Percentiles rank a stretch among this genome's conserved stretches.
Evolutionary conservation across 1,140 invertebrate species (phyloP).

Genomic region (Aphis gossypii): DNA sequence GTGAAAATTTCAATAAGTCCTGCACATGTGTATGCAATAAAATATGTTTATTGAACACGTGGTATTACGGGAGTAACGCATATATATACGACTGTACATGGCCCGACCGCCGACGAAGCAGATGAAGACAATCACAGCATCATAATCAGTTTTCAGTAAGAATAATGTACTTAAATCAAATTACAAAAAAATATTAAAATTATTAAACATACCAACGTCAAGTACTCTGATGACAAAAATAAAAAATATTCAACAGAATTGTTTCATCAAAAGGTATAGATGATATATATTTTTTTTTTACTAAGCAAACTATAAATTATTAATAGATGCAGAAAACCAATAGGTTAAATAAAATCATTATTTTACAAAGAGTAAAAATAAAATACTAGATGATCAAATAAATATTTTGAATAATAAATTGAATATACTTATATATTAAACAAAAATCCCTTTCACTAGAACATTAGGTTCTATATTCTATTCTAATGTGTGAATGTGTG

Average conservation of each 20-base stretch:
- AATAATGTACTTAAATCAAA: neutral
- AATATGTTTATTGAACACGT: slow-evolving; percentile 45
- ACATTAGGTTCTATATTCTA: neutral
- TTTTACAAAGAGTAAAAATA: neutral
- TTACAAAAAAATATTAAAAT: neutral
- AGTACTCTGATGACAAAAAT: neutral
- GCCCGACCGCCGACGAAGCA: too few species aligned
- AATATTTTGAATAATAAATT: neutral
- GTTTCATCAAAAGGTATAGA: too few species aligned
- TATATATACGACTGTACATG: neutral
- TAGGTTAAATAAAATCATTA: neutral
- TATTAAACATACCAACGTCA: neutral
- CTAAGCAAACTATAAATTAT: neutral
- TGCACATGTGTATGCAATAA: slow-evolving; percentile 37
- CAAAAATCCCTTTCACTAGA: neutral
- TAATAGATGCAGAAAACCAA: neutral
- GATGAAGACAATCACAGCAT: neutral
- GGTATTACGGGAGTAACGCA: neutral
- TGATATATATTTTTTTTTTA: neutral
- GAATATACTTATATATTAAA: neutral
- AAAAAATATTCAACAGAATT: neutral
- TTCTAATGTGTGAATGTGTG: neutral
- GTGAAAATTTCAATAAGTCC: slow-evolving; percentile 1
- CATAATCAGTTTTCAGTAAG: neutral
- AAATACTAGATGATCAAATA: neutral